A percentile compares a stretch with the other conserved stretches of the same genome.
These are phyloP conservation scores for Barnardius zonarius DNA, from an alignment of 2,113 vertebrate genomes.

Conservation along the genomic window DNA sequence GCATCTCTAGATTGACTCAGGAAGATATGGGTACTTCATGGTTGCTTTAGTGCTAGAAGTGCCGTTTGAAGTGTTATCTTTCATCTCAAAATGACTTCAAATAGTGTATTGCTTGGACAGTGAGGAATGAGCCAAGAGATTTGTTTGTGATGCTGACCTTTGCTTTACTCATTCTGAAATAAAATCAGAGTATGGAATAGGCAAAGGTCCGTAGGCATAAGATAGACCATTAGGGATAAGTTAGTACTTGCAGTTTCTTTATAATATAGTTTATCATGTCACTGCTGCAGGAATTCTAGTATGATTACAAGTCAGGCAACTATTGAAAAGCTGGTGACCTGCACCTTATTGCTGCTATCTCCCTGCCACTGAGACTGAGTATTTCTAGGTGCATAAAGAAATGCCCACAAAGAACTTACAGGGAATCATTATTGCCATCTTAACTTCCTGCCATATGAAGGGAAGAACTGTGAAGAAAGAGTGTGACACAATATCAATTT, in stretches of 20 bases:
- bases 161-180: not conserved
- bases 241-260: not conserved
- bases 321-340: not conserved
- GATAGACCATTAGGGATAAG: not conserved
- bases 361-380: not conserved
- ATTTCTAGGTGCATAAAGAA: not conserved
- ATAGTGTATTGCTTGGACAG: not conserved
- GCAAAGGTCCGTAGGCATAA: not conserved
- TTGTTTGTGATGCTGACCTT: not conserved
- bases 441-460: not conserved
- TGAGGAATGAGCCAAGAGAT: not conserved
- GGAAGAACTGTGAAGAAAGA: not conserved
- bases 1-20: not conserved
- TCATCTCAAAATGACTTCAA: not conserved
- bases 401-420: not conserved
- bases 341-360: not conserved
- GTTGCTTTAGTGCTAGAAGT: not conserved
- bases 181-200: not conserved
- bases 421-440: not conserved
- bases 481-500: accelerated
- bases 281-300: not conserved
- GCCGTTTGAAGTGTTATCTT: not conserved
- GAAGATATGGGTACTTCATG: not conserved
- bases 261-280: not conserved
- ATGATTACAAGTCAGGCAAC: not conserved